These are phyloP conservation scores for Steinernema feltiae DNA, from an alignment of 1,140 invertebrate species.

Conservation along the genomic window DNA sequence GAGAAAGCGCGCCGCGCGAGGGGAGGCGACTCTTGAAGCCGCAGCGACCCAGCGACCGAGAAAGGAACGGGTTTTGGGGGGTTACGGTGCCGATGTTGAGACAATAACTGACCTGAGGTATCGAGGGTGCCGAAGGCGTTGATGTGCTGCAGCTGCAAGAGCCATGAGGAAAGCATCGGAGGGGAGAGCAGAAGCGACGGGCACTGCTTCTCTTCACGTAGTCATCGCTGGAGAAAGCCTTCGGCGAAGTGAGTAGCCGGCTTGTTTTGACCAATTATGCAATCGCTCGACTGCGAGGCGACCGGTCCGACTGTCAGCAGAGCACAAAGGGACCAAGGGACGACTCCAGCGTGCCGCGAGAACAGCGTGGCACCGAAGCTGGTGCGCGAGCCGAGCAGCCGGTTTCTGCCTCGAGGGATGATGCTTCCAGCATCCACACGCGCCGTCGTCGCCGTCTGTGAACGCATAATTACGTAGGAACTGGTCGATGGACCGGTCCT, in stretches of 20 bases:
- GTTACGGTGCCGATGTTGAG: not conserved
- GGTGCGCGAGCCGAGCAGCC: not conserved
- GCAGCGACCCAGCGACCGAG: not conserved
- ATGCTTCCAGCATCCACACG: constrained; percentile 1
- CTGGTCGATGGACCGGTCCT: not conserved
- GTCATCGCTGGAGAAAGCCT: not conserved
- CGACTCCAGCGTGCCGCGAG: constrained; percentile 3
- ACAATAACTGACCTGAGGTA: not conserved
- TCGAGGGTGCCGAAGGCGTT: not conserved
- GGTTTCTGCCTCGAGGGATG: not conserved
- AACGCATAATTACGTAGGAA: constrained; percentile 14
- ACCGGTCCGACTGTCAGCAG: constrained; percentile 7
- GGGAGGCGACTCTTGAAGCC: not conserved
- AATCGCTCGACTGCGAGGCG: not conserved
- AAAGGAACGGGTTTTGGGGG: not conserved
- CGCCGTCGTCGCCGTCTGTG: not conserved
- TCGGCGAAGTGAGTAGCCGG: constrained; percentile 1
- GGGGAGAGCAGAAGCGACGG: not conserved
- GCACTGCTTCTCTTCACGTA: not conserved
- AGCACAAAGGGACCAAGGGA: not conserved
- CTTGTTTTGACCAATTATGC: constrained; percentile 15
- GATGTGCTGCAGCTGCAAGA: constrained; percentile 4
- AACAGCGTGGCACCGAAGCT: constrained; percentile 1
- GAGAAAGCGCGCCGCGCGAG: not conserved
- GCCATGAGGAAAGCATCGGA: not conserved